phyloP scores from a whole-genome alignment of 37 sponge, comb jelly and placozoan genomes.

The Mnemiopsis leidyi region DNA sequence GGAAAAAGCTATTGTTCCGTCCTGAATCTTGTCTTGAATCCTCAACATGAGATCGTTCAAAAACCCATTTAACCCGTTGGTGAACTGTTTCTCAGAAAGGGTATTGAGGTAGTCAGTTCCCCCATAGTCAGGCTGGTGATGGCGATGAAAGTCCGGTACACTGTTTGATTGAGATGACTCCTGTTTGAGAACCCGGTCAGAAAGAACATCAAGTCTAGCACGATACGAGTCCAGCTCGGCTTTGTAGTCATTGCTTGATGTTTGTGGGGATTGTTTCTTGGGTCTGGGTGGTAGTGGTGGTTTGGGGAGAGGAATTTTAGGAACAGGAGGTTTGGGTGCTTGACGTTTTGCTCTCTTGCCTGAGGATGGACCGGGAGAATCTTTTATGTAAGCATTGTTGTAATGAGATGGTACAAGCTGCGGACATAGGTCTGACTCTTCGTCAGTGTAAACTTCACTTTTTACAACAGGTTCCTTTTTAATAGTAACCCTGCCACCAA shows the following conservation, averaged over 20 bases:
- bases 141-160: background rate
- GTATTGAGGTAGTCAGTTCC: conserved; percentile 33
- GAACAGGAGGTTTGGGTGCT: conserved; percentile 39
- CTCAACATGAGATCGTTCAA: conserved; percentile 9
- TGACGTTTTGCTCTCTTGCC: background rate
- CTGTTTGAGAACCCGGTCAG: background rate
- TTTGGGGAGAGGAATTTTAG: background rate
- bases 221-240: background rate
- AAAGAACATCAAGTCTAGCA: background rate
- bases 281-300: conserved; percentile 51
- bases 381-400: background rate
- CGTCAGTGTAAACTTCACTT: background rate
- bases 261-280: background rate
- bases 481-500: background rate
- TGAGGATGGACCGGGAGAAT: background rate
- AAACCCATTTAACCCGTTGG: background rate
- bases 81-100: conserved; percentile 6
- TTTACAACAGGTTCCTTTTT: background rate
- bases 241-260: background rate
- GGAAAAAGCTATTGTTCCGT: background rate
- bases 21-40: conserved; percentile 48
- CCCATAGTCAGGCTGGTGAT: background rate
- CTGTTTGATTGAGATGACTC: background rate
- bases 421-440: background rate
- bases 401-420: background rate